phyloP scores from a whole-genome alignment of 2,797 vertebrate species.

The Microcaecilia unicolor region DNA sequence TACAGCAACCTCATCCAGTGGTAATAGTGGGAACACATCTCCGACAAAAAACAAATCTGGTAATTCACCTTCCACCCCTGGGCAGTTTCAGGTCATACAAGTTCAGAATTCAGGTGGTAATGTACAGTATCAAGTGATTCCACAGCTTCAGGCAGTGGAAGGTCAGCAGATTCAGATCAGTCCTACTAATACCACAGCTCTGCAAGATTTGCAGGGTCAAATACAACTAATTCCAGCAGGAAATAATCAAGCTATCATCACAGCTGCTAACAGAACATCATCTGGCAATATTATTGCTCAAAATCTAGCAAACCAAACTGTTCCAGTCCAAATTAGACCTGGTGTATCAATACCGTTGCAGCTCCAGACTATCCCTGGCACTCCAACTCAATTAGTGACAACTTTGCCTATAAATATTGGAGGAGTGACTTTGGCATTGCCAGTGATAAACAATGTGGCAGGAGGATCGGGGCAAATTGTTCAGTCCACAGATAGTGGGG shows the following conservation, averaged over 20 bases:
- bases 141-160: slow-evolving; percentile 89
- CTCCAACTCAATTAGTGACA: slow-evolving; percentile 87
- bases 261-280: slow-evolving; percentile 63
- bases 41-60: slow-evolving; percentile 63
- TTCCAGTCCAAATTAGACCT: slow-evolving; percentile 89
- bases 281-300: slow-evolving; percentile 66
- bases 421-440: slow-evolving; percentile 88
- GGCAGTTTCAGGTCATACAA: slow-evolving; percentile 92
- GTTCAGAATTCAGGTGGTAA: slow-evolving; percentile 78
- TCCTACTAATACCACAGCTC: slow-evolving; percentile 67
- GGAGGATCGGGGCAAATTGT: slow-evolving; percentile 76
- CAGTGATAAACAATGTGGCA: slow-evolving; percentile 84
- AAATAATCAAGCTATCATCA: slow-evolving; percentile 83
- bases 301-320: slow-evolving; percentile 83
- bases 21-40: slow-evolving; percentile 66
- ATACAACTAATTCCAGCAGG: slow-evolving; percentile 89
- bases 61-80: slow-evolving; percentile 55
- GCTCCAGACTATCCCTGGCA: slow-evolving; percentile 85
- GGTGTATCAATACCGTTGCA: slow-evolving; percentile 91
- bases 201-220: slow-evolving; percentile 77
- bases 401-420: slow-evolving; percentile 94
- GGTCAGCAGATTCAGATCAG: slow-evolving; percentile 92
- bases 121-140: slow-evolving; percentile 95
- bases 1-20: slow-evolving; percentile 57
- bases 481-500: slow-evolving; percentile 75